Percentiles rank a stretch among this genome's conserved stretches.
These are phyloP conservation scores for Operophtera brumata DNA, from an alignment of 2,888 invertebrate species.

Conservation along the genomic window DNA sequence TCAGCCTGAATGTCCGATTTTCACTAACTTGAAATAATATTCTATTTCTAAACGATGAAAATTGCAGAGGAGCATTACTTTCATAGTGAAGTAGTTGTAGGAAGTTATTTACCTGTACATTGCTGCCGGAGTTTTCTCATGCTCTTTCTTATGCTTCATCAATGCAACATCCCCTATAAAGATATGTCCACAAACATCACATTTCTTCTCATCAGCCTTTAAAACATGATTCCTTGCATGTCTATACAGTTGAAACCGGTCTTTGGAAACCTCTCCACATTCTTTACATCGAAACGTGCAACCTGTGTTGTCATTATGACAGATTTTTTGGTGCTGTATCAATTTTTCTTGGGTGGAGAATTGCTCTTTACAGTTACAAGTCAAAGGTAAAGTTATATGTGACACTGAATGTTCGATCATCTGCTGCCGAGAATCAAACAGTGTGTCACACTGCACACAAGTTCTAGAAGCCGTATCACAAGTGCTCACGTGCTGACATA, in stretches of 20 bases:
- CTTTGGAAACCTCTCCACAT: slow-evolving; percentile 62
- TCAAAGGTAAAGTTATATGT: slow-evolving; percentile 44
- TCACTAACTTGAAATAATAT: too few relatives aligned
- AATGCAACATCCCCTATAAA: slow-evolving; percentile 57
- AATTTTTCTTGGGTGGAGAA: slow-evolving; percentile 56
- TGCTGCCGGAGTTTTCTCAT: slow-evolving; percentile 48
- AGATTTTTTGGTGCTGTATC: slow-evolving; percentile 56
- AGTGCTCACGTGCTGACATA: slow-evolving; percentile 63
- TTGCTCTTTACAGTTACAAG: slow-evolving; percentile 60
- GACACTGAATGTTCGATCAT: slow-evolving; percentile 61
- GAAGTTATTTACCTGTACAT: slow-evolving; percentile 51
- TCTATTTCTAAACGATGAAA: too few relatives aligned
- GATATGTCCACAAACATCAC: slow-evolving; percentile 65
- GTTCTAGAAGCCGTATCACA: slow-evolving; percentile 65
- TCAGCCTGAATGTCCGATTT: too few relatives aligned
- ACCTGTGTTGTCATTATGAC: slow-evolving; percentile 54
- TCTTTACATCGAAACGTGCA: slow-evolving; percentile 66
- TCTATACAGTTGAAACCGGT: slow-evolving; percentile 59
- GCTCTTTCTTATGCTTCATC: slow-evolving; percentile 57
- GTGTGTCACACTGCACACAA: slow-evolving; percentile 58
- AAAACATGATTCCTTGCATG: slow-evolving; percentile 66
- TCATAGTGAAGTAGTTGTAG: not conserved
- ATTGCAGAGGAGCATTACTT: too few relatives aligned
- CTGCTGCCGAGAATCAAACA: slow-evolving; percentile 67
- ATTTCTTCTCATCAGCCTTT: slow-evolving; percentile 54